Conservation (phyloP, 2,888 invertebrate genomes). For the Gastrophysa polygoni region DNA sequence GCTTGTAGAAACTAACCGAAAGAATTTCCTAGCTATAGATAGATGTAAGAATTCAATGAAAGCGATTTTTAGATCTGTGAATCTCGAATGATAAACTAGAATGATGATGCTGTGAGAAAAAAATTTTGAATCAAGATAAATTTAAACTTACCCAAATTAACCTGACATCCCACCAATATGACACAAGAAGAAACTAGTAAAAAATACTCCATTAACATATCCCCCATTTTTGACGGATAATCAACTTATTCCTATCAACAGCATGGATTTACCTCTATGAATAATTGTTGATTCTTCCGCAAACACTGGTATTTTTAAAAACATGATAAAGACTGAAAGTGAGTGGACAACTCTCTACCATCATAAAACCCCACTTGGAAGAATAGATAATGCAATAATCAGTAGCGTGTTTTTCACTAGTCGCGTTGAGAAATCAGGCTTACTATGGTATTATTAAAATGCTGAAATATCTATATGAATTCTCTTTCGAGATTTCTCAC, state of each 20-base stretch:
- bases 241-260: background rate
- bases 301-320: constrained; percentile 5
- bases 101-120: too few relatives aligned
- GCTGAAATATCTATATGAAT: too few relatives aligned
- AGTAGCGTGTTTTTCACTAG: constrained; percentile 1
- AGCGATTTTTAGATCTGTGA: too few relatives aligned
- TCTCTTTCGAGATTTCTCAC: too few relatives aligned
- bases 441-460: too few relatives aligned
- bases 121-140: background rate
- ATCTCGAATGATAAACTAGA: too few relatives aligned
- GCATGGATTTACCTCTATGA: background rate
- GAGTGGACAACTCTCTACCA: background rate
- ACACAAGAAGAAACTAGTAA: constrained; percentile 23
- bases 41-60: too few relatives aligned
- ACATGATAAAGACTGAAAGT: background rate
- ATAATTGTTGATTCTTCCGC: background rate
- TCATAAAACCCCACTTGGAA: background rate
- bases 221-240: background rate
- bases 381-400: background rate
- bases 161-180: constrained; percentile 32
- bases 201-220: constrained; percentile 19
- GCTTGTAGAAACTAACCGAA: too few relatives aligned
- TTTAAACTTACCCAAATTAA: constrained; percentile 37
- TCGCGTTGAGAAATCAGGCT: background rate
- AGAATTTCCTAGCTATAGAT: too few relatives aligned